Evolutionary conservation across 2,888 invertebrate genomes (phyloP).

Genomic region (Rapana venosa): DNA sequence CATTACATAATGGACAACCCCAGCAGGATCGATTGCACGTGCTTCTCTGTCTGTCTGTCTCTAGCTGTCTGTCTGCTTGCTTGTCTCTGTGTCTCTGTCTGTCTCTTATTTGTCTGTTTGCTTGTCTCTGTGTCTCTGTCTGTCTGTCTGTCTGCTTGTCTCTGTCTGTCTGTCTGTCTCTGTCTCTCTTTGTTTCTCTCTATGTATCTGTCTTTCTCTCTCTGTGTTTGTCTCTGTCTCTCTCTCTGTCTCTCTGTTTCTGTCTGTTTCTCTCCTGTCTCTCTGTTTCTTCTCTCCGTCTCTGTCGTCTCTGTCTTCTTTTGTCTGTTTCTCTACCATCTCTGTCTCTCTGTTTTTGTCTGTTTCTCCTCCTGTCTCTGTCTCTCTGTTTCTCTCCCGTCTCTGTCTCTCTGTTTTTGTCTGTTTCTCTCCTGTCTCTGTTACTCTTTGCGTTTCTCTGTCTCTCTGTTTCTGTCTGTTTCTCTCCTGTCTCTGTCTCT

Average conservation of each 20-base stretch:
- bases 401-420: background rate
- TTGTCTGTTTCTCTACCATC: slow-evolving; percentile 8
- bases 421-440: no score
- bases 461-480: background rate
- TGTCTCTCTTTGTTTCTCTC: no score
- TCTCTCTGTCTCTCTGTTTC: no score
- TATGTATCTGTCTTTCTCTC: no score
- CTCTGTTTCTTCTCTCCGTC: no score
- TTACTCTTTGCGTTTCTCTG: background rate
- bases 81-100: no score
- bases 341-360: slow-evolving; percentile 27
- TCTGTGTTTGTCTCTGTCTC: no score
- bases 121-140: background rate
- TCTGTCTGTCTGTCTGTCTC: background rate
- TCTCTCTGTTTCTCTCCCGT: background rate
- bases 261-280: no score
- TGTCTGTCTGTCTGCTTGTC: background rate
- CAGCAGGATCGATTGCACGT: background rate
- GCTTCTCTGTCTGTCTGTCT: background rate
- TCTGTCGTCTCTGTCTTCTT: background rate
- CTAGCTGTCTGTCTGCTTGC: no score
- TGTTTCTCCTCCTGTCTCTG: slow-evolving; percentile 10
- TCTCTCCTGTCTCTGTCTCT: no score
- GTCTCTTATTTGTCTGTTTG: no score
- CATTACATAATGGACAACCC: background rate